Evolutionary conservation across 2,888 invertebrate species (phyloP).

Genomic region (Hyposoter didymator): DNA sequence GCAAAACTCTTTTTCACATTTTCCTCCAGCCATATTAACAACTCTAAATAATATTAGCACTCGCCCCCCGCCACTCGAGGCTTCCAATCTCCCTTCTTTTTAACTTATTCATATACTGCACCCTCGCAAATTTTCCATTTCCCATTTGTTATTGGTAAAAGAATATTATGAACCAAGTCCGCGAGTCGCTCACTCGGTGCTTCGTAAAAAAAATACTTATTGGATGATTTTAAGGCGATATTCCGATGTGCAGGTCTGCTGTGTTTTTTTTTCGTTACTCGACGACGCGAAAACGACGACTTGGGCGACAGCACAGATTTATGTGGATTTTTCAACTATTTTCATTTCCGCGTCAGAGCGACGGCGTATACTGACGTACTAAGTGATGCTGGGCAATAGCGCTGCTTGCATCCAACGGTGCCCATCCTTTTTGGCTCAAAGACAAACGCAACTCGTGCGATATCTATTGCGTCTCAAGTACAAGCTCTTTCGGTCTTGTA

Average conservation of each 20-base stretch:
- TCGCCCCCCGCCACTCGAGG: neutral
- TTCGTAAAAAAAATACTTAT: slow-evolving; percentile 31
- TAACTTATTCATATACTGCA: neutral
- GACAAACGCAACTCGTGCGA: neutral
- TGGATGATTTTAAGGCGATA: slow-evolving; percentile 3
- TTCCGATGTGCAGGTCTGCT: neutral
- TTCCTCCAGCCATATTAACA: neutral
- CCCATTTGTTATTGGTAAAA: neutral
- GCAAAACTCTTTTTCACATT: neutral
- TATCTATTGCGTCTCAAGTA: neutral
- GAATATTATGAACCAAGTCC: neutral
- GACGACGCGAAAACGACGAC: neutral
- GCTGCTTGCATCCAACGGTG: neutral
- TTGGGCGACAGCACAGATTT: slow-evolving; percentile 51
- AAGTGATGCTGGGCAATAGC: slow-evolving; percentile 46
- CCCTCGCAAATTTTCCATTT: neutral
- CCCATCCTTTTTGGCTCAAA: neutral
- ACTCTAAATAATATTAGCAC: slow-evolving; percentile 11
- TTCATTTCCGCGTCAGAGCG: slow-evolving; percentile 28
- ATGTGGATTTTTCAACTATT: slow-evolving; percentile 38
- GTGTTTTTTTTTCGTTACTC: slow-evolving; percentile 19
- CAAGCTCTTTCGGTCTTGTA: neutral
- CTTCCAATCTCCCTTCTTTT: neutral
- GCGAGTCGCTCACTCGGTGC: neutral
- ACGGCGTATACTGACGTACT: slow-evolving; percentile 56